These are phyloP conservation scores for Eleutherodactylus coqui DNA, from an alignment of 2,797 vertebrate species.

Conservation along the genomic window DNA sequence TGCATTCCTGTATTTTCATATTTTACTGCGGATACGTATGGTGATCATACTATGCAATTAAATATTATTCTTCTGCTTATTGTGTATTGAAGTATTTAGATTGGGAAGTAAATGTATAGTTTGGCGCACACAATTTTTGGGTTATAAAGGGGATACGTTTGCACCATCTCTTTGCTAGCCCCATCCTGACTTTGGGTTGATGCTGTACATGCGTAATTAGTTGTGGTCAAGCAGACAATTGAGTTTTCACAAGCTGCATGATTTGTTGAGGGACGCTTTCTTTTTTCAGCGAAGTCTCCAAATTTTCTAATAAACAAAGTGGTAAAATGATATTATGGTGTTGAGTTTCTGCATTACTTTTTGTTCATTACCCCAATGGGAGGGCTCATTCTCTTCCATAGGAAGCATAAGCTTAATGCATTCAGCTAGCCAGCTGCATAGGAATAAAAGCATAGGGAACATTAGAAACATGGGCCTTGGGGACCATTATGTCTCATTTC, in stretches of 20 bases:
- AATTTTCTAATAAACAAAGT: conserved; percentile 68
- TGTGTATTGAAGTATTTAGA: background rate
- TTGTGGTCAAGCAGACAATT: conserved; percentile 5
- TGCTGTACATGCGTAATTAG: background rate
- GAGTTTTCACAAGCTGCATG: conserved; percentile 1
- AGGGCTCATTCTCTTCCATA: conserved; percentile 63
- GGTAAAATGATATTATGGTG: conserved; percentile 66
- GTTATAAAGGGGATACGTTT: background rate
- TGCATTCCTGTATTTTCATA: conserved; percentile 20
- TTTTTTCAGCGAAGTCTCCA: conserved; percentile 48
- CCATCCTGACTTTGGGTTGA: background rate
- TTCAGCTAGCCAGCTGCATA: conserved; percentile 62
- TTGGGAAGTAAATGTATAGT: background rate
- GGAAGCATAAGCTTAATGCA: conserved; percentile 60
- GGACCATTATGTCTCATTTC: conserved; percentile 63
- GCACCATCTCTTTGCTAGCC: background rate
- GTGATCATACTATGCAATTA: background rate
- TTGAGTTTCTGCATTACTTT: conserved; percentile 68
- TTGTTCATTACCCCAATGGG: conserved; percentile 65
- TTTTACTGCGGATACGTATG: background rate
- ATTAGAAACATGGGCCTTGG: conserved; percentile 47
- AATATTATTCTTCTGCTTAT: background rate
- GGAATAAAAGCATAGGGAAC: conserved; percentile 49
- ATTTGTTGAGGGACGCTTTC: conserved; percentile 38
- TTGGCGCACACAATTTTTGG: background rate